phyloP scores from a whole-genome alignment of 2,797 vertebrate genomes.

The Platalea minor region DNA sequence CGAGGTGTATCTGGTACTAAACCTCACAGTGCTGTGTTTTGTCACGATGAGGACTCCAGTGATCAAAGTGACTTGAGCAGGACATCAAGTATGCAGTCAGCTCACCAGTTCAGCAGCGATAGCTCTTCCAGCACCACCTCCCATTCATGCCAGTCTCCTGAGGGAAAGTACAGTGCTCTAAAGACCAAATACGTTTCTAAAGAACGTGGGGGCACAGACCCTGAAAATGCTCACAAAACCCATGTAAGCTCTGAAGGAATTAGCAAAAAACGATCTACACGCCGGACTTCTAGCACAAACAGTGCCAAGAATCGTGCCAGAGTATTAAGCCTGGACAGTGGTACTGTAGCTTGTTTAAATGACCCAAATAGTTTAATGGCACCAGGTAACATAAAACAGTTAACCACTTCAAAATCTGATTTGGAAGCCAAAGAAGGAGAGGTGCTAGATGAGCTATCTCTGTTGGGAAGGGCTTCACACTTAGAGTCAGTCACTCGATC shows the following conservation, averaged over 20 bases:
- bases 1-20: constrained; percentile 85
- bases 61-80: constrained; percentile 97
- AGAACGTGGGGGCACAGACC: constrained; percentile 70
- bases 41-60: constrained; percentile 92
- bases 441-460: constrained; percentile 93
- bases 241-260: constrained; percentile 75
- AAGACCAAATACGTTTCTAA: constrained; percentile 81
- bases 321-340: constrained; percentile 94
- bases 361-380: constrained; percentile 88
- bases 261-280: constrained; percentile 84
- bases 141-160: constrained; percentile 91
- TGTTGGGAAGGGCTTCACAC: constrained; percentile 95
- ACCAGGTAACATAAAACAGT: constrained; percentile 85
- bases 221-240: constrained; percentile 73
- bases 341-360: constrained; percentile 92
- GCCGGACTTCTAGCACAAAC: constrained; percentile 87
- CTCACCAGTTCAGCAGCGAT: constrained; percentile 91
- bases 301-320: constrained; percentile 93
- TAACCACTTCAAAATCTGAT: constrained; percentile 98
- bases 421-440: constrained; percentile 99
- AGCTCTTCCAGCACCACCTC: constrained; percentile 93
- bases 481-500: constrained; percentile 98
- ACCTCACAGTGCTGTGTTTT: constrained; percentile 88
- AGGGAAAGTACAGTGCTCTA: constrained; percentile 83
- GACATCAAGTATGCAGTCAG: constrained; percentile 91